phyloP scores from a whole-genome alignment of 53 echinoderm and acorn worm species.

The Patiria pectinifera region DNA sequence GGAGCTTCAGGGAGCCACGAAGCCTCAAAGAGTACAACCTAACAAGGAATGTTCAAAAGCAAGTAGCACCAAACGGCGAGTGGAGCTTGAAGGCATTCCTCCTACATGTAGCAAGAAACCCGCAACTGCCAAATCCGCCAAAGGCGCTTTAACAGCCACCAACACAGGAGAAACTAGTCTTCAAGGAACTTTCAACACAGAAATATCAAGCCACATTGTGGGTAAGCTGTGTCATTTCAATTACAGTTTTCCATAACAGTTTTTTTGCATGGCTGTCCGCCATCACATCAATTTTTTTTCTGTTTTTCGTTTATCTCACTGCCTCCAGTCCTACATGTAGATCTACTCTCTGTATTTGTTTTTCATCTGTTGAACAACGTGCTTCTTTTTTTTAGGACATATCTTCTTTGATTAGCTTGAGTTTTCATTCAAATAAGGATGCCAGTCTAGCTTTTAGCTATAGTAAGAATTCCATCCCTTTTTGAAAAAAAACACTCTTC shows the following conservation, averaged over 20 bases:
- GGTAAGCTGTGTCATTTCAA: conserved; percentile 33
- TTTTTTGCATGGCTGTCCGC: conserved; percentile 28
- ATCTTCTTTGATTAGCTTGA: conserved; percentile 6
- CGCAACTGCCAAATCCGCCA: conserved; percentile 37
- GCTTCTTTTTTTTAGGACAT: conserved; percentile 29
- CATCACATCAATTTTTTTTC: background rate
- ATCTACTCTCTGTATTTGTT: conserved; percentile 3
- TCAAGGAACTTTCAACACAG: conserved; percentile 31
- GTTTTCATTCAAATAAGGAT: conserved; percentile 22
- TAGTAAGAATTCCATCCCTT: conserved; percentile 18
- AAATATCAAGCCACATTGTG: background rate
- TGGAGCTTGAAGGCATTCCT: conserved; percentile 24
- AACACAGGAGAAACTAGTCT: conserved; percentile 29
- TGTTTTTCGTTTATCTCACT: background rate
- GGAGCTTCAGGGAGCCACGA: conserved; percentile 23
- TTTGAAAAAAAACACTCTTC: background rate
- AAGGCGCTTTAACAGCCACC: conserved; percentile 19
- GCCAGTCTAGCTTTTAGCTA: conserved; percentile 16
- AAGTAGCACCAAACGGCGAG: conserved; percentile 30
- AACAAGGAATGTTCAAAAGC: conserved; percentile 4
- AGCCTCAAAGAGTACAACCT: conserved; percentile 32
- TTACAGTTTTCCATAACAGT: background rate
- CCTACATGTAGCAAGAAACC: conserved; percentile 40
- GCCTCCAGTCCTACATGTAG: conserved; percentile 27
- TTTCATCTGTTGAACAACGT: conserved; percentile 14